phyloP scores from a whole-genome alignment of 2,797 vertebrate species.

The Mycteria americana region DNA sequence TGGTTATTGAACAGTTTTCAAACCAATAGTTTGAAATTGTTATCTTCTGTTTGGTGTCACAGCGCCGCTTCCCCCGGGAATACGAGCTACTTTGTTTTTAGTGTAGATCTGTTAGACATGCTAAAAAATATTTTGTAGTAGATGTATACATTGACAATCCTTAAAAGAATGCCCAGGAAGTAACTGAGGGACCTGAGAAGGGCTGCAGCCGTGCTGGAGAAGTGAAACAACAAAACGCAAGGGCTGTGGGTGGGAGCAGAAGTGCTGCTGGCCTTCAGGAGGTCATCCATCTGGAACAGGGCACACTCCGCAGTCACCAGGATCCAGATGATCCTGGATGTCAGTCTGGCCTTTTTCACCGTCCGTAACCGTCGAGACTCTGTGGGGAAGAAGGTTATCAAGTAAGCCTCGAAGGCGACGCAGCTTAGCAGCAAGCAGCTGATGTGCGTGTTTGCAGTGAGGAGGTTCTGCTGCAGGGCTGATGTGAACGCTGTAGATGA shows the following conservation, averaged over 20 bases:
- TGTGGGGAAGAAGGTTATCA: constrained; percentile 76
- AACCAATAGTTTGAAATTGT: not conserved
- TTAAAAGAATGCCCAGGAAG: constrained; percentile 65
- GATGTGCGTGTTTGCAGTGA: constrained; percentile 70
- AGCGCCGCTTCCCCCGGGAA: not conserved
- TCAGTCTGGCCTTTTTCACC: constrained; percentile 59
- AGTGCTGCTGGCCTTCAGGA: not conserved
- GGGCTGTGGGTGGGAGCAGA: not conserved
- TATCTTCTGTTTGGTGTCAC: not conserved
- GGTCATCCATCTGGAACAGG: constrained; percentile 50
- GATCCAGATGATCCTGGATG: constrained; percentile 65
- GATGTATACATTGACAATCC: constrained; percentile 74
- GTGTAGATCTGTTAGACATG: not conserved
- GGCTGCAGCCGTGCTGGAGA: not conserved
- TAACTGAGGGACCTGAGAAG: constrained; percentile 54
- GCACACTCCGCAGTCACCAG: constrained; percentile 57
- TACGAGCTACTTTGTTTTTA: not conserved
- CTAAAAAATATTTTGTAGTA: constrained; percentile 75
- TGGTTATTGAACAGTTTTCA: not conserved
- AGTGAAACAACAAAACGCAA: not conserved
- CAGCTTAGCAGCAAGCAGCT: constrained; percentile 79
- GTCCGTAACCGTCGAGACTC: constrained; percentile 75
- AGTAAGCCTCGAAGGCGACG: constrained; percentile 77
- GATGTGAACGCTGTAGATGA: not conserved
- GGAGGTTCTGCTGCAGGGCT: constrained; percentile 61